A percentile compares a stretch with the other conserved stretches of the same genome.
Evolutionary conservation across 2,113 vertebrate genomes (phyloP).

Genomic region (Copsychus sechellarum): DNA sequence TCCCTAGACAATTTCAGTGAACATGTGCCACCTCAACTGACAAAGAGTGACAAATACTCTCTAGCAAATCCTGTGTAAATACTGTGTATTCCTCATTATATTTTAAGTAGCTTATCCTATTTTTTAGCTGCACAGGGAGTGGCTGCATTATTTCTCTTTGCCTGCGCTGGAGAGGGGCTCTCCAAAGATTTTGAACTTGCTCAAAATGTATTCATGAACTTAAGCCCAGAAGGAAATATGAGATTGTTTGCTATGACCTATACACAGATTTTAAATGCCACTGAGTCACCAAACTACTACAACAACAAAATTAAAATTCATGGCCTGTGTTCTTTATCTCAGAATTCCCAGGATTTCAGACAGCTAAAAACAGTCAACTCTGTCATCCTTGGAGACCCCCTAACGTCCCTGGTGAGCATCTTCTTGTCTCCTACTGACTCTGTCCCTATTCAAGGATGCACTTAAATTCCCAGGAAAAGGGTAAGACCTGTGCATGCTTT

Average conservation of each 20-base stretch:
- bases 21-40: neutral
- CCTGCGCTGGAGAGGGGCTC: neutral
- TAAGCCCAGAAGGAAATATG: neutral
- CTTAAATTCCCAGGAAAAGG: neutral
- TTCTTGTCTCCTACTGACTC: neutral
- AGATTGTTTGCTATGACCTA: neutral
- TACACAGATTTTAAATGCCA: neutral
- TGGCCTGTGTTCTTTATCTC: neutral
- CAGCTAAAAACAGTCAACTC: neutral
- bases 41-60: neutral
- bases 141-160: neutral
- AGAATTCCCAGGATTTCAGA: neutral
- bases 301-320: neutral
- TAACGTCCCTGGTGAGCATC: neutral
- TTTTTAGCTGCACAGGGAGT: neutral
- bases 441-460: neutral
- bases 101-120: neutral
- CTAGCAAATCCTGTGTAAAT: neutral
- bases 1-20: neutral
- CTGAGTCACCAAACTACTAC: neutral
- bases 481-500: neutral
- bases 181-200: neutral
- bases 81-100: neutral
- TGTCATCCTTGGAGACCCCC: neutral
- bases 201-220: neutral